Base-by-base conservation (phyloP, 2,888 invertebrate genomes). In the Gasteruption jaculator region DNA sequence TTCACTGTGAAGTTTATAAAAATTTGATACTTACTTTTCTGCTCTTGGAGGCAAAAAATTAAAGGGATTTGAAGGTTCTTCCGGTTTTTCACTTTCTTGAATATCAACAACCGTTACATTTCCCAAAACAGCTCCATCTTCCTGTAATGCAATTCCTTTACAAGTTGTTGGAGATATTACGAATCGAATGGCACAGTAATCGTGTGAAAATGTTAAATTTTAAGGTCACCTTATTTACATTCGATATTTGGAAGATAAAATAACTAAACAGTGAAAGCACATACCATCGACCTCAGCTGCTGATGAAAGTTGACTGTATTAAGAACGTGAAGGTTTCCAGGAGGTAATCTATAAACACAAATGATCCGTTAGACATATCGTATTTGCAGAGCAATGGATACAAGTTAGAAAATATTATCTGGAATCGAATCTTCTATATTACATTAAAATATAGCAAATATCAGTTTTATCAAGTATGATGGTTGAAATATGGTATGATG, bases 291-390 rank as follows among this genome's bases (percentile, higher is more conserved):
- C 31, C 61, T 55, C 19, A 67, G 36, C 27, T 68, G 70, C 35
- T 61, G 62, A 32, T 64, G 63, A 44, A 66, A 50, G 50, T 66
- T 60, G 33, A 70, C 58, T 10, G 68, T 69, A 35, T 68, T 70
- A 34, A 69, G 52, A 7, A 68, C 64, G 49, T 66, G 67, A 11
- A 56, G 25, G 49, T 70, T 66, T 50, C 65, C 67, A 43, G 61
- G 39, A 6, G 69, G 65, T 40, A 70, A 54, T 42, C 68, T 70
- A 33, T 5, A 43, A 45, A 8, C 6, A 30, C 18, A n/a, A 10
- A 36, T 31, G 3, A 14, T 37, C 20, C 41, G 6, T 32, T 12
- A 4, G 21, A 29, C 14, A 11, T 26, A n/a, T n/a, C n/a, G n/a
- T n/a, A n/a, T n/a, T n/a, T n/a, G n/a, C n/a, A n/a, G n/a, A n/a